Evolutionary conservation across 2,113 vertebrate genomes (phyloP), one percentile per base, ranked within the genome.

Genomic region (Falcunculus frontatus): DNA sequence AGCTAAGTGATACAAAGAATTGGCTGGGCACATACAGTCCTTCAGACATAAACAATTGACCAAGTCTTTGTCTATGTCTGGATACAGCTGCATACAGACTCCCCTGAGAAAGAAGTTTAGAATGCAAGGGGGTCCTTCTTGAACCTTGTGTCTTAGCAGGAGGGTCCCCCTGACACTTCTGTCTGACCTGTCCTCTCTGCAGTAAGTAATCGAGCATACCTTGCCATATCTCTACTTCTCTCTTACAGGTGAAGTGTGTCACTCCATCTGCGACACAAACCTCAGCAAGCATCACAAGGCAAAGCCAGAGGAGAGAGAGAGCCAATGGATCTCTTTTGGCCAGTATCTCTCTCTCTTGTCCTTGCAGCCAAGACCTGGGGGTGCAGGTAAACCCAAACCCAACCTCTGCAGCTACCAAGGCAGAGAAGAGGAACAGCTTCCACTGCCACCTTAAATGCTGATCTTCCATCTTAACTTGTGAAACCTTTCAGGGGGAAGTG

Each of bases 401-500:
- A 62, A 32, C 52, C 55, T 39, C 50, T 57, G 64, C 56, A 82
- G 83, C 64, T 81, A 6, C 8, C 64, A 53, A 35, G 67, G 67
- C 83, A 67, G 78, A 44, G 69, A 74, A 44, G 60, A 89, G 35
- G 42, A 77, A 44, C 62, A 4, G 2, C 30, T 3, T 2, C 69
- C 1, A 3, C 47, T 42, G 65, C 62, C 59, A 87, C 75, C 70
- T 39, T 25, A 17, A 9, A 60, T 49, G 55, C n/a, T 16, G 5
- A 41, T 80, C 59, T 69, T 78, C 68, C 73, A 30, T 16, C 65
- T 41, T 4, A 0, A 9, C 65, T 82, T 62, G 32, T 57, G 89
- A 92, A 96, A 92, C 59, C n/a, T 56, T 46, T 7, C 39, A 33
- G 39, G 64, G 72, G 95, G 91, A 91, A 95, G 95, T 95, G 83